Evolutionary conservation across 2,113 vertebrate species (phyloP).

Genomic region (Andinoacara biseriatus): DNA sequence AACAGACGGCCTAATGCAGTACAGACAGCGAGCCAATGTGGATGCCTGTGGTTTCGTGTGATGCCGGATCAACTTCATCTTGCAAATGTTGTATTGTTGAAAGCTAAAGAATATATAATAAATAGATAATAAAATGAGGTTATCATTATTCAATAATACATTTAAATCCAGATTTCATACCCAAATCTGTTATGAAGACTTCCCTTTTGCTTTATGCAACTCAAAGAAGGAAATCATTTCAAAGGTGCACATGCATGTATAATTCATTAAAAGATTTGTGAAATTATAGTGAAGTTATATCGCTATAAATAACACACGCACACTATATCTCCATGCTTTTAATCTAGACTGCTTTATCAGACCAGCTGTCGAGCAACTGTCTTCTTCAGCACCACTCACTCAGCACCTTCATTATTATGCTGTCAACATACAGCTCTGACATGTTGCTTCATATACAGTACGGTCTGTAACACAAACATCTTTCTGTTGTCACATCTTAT

Average conservation of each 20-base stretch:
- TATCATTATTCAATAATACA: too few relatives aligned
- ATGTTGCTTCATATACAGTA: conserved; percentile 4
- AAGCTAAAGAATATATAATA: neutral
- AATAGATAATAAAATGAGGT: neutral
- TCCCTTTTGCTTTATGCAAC: neutral
- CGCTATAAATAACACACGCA: neutral
- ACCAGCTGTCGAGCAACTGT: neutral
- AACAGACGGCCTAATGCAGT: neutral
- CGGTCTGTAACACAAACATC: conserved; percentile 42
- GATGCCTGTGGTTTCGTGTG: neutral
- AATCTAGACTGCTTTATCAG: neutral
- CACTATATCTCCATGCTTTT: neutral
- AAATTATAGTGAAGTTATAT: neutral
- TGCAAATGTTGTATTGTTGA: neutral
- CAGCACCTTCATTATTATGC: conserved; percentile 7
- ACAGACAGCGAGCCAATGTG: neutral
- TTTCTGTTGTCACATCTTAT: conserved; percentile 54
- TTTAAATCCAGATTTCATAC: too few relatives aligned
- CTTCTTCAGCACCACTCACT: neutral
- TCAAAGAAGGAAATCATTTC: neutral
- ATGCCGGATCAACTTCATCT: neutral
- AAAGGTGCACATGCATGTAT: neutral
- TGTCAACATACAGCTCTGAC: neutral
- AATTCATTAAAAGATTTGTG: neutral
- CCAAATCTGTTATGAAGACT: too few relatives aligned